Evolutionary conservation across 2,888 invertebrate species (phyloP).

Genomic region (Deilephila porcellus): DNA sequence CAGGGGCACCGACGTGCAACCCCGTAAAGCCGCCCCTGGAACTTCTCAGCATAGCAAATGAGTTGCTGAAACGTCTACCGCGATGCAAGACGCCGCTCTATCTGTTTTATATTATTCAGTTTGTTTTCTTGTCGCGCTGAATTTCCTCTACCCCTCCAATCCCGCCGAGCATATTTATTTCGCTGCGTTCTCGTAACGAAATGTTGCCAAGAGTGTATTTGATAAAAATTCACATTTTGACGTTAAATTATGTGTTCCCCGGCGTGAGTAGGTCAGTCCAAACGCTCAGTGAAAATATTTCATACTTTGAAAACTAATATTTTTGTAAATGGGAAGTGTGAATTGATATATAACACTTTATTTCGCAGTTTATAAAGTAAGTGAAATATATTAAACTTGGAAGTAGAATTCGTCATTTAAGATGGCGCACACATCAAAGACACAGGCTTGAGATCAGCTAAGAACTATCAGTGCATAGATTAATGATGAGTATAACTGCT

Average conservation of each 20-base stretch:
- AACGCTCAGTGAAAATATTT: neutral
- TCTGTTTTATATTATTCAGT: slow-evolving; percentile 19
- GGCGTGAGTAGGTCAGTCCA: slow-evolving; percentile 17
- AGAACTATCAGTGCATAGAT: too few relatives aligned
- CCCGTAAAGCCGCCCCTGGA: slow-evolving; percentile 36
- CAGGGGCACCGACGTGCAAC: slow-evolving; percentile 33
- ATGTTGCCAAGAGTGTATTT: slow-evolving; percentile 22
- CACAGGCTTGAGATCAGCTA: too few relatives aligned
- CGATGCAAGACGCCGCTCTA: slow-evolving; percentile 15
- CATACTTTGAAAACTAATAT: slow-evolving; percentile 10
- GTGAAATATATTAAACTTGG: too few relatives aligned
- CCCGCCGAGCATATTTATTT: slow-evolving; percentile 13
- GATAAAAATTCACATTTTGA: slow-evolving; percentile 21
- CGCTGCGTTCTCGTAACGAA: slow-evolving; percentile 4
- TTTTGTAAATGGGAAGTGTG: neutral
- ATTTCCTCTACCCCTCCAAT: slow-evolving; percentile 6
- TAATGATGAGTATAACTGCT: too few relatives aligned
- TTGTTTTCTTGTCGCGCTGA: slow-evolving; percentile 14
- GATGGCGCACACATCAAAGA: too few relatives aligned
- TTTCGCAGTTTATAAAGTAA: neutral
- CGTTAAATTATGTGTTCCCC: slow-evolving; percentile 19
- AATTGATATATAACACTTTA: neutral
- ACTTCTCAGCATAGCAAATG: slow-evolving; percentile 52
- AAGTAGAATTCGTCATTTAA: too few relatives aligned
- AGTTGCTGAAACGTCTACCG: slow-evolving; percentile 34